These are phyloP conservation scores for Virgularia gustaviana DNA, from an alignment of 92 coral and sea anemone genomes.

Conservation along the genomic window DNA sequence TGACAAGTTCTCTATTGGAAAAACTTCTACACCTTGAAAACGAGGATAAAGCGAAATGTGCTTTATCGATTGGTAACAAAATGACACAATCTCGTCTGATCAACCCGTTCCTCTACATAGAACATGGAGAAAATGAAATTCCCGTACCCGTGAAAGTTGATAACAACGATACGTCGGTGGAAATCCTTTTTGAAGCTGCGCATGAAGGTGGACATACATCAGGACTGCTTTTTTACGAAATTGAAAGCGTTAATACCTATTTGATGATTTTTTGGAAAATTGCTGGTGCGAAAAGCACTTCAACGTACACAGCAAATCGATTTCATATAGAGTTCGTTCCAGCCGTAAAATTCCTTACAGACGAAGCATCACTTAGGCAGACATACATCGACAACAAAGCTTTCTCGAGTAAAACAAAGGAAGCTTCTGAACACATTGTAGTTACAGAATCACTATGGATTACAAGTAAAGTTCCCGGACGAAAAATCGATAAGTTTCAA, in stretches of 20 bases:
- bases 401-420: constrained; percentile 22
- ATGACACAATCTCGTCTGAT: constrained; percentile 16
- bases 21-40: constrained; percentile 29
- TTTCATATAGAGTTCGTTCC: constrained; percentile 17
- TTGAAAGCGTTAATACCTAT: constrained; percentile 20
- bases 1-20: constrained; percentile 26
- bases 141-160: constrained; percentile 31
- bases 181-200: constrained; percentile 22
- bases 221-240: constrained; percentile 43
- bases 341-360: neutral
- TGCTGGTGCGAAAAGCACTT: constrained; percentile 5
- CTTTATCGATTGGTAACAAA: constrained; percentile 28
- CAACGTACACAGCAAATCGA: constrained; percentile 20
- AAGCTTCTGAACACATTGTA: constrained; percentile 24
- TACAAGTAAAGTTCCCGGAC: neutral
- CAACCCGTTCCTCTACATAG: constrained; percentile 35
- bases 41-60: constrained; percentile 29
- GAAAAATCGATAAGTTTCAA: constrained; percentile 10
- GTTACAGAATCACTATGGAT: neutral
- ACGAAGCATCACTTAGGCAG: constrained; percentile 8
- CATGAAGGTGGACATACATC: constrained; percentile 23
- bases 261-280: constrained; percentile 38
- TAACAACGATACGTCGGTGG: constrained; percentile 22
- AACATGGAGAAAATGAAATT: constrained; percentile 25
- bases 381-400: constrained; percentile 8